A percentile compares a stretch with the other conserved stretches of the same genome.
Conservation (phyloP, 2,797 vertebrate species). For the Epinephelus coioides region DNA sequence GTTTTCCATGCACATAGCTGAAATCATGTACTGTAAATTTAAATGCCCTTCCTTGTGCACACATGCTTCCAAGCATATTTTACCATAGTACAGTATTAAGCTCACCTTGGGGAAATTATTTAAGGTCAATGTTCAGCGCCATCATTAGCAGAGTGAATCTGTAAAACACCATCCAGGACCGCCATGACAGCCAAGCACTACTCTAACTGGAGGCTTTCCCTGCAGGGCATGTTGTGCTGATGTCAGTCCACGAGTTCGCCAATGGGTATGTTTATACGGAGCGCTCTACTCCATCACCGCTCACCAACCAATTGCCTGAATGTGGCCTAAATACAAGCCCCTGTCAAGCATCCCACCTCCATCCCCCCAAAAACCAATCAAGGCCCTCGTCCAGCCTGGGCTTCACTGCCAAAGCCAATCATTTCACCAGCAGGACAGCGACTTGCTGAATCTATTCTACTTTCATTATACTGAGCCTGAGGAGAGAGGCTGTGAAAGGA, state of each 20-base stretch:
- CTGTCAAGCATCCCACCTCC: not conserved
- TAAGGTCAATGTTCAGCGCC: slow-evolving; percentile 19
- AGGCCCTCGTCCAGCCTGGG: slow-evolving; percentile 22
- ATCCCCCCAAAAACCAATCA: slow-evolving; percentile 35
- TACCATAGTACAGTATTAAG: not conserved
- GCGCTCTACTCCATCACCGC: not conserved
- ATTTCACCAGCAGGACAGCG: slow-evolving; percentile 42
- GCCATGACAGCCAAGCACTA: not conserved
- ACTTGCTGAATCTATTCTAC: slow-evolving; percentile 51
- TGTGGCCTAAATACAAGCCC: slow-evolving; percentile 34
- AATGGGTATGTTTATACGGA: slow-evolving; percentile 29
- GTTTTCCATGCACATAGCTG: not conserved
- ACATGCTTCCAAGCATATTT: slow-evolving; percentile 31
- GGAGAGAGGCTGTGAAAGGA: slow-evolving; percentile 39
- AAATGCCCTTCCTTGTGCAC: not conserved
- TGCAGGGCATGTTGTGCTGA: slow-evolving; percentile 39
- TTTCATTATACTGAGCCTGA: slow-evolving; percentile 59
- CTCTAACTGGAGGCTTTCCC: slow-evolving; percentile 27
- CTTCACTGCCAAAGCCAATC: slow-evolving; percentile 53
- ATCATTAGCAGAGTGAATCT: slow-evolving; percentile 51
- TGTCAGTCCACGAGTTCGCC: slow-evolving; percentile 19
- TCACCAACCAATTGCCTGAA: not conserved
- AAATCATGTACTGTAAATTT: not conserved
- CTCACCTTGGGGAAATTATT: slow-evolving; percentile 16
- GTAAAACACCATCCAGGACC: not conserved